Evolutionary conservation across 2,113 vertebrate genomes (phyloP).

Genomic region (Scatophagus argus): DNA sequence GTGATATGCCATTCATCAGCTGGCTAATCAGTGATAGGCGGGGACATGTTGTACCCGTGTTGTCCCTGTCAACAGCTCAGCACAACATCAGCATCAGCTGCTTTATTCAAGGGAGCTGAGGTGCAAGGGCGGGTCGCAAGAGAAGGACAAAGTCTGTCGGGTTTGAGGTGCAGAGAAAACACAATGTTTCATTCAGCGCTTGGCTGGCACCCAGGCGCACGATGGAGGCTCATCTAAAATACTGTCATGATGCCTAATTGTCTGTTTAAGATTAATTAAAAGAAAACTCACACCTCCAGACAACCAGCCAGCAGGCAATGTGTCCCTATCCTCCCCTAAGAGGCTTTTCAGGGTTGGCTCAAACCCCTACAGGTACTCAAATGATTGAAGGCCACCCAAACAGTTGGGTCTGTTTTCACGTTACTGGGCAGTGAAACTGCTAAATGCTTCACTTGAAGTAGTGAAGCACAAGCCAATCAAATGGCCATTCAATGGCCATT

Average conservation of each 20-base stretch:
- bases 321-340: neutral
- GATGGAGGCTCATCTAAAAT: conserved; percentile 46
- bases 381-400: too few species aligned
- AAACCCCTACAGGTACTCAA: conserved; percentile 1
- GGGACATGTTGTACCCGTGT: conserved; percentile 66
- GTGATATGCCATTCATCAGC: conserved; percentile 59
- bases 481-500: too few species aligned
- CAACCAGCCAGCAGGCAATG: conserved; percentile 32
- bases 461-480: neutral
- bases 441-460: neutral
- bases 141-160: conserved; percentile 1
- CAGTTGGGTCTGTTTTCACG: too few species aligned
- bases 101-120: conserved; percentile 47
- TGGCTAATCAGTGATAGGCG: conserved; percentile 55
- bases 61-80: conserved; percentile 60
- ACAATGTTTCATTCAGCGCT: conserved; percentile 42
- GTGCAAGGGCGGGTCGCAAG: conserved; percentile 18
- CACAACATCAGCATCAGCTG: conserved; percentile 54
- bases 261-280: conserved; percentile 44
- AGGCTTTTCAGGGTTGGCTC: neutral
- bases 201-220: conserved; percentile 49
- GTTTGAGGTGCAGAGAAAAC: conserved; percentile 37
- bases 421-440: neutral
- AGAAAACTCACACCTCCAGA: conserved; percentile 37
- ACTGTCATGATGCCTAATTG: conserved; percentile 39